Evolutionary conservation across 2,113 vertebrate species (phyloP).

Genomic region (Charina bottae): DNA sequence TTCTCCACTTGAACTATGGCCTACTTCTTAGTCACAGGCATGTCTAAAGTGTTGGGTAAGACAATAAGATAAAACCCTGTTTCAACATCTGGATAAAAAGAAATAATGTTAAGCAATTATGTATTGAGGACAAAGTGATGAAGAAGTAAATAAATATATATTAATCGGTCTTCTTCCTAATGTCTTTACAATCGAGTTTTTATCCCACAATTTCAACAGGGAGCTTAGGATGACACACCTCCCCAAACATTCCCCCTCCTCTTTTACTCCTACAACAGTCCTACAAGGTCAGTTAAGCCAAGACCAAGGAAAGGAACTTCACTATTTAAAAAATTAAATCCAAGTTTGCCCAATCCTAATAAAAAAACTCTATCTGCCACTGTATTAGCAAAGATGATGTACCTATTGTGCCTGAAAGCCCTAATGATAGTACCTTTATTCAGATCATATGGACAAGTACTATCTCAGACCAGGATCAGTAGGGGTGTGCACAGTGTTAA

Average conservation of each 20-base stretch:
- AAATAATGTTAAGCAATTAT: constrained; percentile 53
- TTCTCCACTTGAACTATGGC: constrained; percentile 37
- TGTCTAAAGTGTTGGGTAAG: fast-evolving
- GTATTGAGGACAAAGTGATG: neutral
- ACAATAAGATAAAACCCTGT: constrained; percentile 5
- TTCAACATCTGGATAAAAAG: constrained; percentile 59
- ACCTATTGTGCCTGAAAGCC: neutral
- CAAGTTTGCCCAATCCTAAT: neutral
- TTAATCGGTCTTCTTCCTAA: neutral
- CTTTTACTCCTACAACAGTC: neutral
- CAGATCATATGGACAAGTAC: too few relatives aligned
- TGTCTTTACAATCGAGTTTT: neutral
- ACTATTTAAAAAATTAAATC: neutral
- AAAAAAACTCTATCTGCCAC: neutral
- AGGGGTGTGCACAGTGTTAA: too few relatives aligned
- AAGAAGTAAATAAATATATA: neutral
- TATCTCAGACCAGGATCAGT: too few relatives aligned
- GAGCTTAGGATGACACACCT: neutral
- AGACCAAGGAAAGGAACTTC: neutral
- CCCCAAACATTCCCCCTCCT: too few relatives aligned
- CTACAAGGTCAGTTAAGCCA: neutral
- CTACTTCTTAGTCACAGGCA: constrained; percentile 14
- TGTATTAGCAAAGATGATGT: neutral
- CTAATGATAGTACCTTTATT: neutral
- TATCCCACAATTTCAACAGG: neutral